phyloP scores from a whole-genome alignment of 2,888 invertebrate species.

The Caenorhabditis japonica region DNA sequence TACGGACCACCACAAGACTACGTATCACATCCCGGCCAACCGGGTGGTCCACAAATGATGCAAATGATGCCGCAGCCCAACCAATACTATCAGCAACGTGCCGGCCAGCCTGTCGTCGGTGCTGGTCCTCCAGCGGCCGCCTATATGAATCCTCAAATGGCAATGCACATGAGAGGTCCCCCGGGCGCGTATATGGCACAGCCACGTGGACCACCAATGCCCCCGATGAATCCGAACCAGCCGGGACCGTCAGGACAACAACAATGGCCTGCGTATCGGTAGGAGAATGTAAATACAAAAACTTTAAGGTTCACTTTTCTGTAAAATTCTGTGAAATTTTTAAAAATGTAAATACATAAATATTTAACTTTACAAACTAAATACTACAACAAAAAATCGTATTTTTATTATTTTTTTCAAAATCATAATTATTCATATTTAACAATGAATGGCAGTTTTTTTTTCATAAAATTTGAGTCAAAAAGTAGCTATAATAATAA shows the following conservation, averaged over 20 bases:
- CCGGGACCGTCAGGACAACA: constrained; percentile 22
- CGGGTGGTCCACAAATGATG: constrained; percentile 25
- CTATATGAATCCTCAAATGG: constrained; percentile 30
- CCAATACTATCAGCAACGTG: constrained; percentile 17
- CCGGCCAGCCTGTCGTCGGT: constrained; percentile 12
- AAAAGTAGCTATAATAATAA: not conserved
- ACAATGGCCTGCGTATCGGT: too few species aligned
- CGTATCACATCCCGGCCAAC: constrained; percentile 17
- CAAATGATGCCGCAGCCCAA: constrained; percentile 32
- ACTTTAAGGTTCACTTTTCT: too few species aligned
- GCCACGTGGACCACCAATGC: constrained; percentile 8
- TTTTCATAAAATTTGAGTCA: not conserved
- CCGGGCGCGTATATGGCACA: too few species aligned
- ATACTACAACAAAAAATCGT: too few species aligned
- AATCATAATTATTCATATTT: too few species aligned
- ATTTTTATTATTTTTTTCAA: too few species aligned
- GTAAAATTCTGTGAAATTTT: too few species aligned
- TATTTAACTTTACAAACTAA: too few species aligned
- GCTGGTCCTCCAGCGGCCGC: constrained; percentile 19
- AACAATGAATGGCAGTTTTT: too few species aligned
- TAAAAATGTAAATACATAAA: too few species aligned
- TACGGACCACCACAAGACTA: constrained; percentile 29
- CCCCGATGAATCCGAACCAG: constrained; percentile 14
- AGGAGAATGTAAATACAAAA: too few species aligned
- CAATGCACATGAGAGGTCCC: constrained; percentile 21